Conservation (phyloP, 1,140 invertebrate species). For the Drosophila santomea region DNA sequence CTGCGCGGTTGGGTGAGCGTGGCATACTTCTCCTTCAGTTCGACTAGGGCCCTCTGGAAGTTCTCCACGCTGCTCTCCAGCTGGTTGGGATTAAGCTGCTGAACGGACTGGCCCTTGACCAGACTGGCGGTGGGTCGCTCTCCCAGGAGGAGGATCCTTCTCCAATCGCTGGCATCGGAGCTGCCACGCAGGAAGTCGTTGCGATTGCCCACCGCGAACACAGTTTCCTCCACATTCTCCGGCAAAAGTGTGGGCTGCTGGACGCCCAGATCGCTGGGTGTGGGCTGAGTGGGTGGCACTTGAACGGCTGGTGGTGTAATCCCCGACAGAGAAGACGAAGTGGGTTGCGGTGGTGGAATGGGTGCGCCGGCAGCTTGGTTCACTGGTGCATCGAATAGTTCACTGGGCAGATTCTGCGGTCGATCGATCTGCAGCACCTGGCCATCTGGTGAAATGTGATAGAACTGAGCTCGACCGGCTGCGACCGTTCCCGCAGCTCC, state of each 20-base stretch:
- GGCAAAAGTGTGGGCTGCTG: conserved; percentile 19
- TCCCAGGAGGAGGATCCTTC: conserved; percentile 58
- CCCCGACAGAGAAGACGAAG: conserved; percentile 34
- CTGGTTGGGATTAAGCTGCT: conserved; percentile 32
- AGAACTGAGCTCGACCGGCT: conserved; percentile 55
- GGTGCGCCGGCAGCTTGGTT: not conserved
- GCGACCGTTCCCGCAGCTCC: conserved; percentile 17
- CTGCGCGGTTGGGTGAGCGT: conserved; percentile 49
- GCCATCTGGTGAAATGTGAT: conserved; percentile 64
- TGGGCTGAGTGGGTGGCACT: conserved; percentile 32
- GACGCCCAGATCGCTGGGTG: conserved; percentile 5
- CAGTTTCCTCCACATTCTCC: conserved; percentile 49
- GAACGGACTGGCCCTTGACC: conserved; percentile 5
- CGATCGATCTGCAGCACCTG: conserved; percentile 57
- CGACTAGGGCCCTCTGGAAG: conserved; percentile 62
- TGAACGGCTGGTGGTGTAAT: conserved; percentile 47
- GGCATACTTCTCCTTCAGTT: conserved; percentile 68
- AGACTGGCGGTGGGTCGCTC: conserved; percentile 27
- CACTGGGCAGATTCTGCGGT: conserved; percentile 47
- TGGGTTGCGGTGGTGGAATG: conserved; percentile 36
- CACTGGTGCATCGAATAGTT: conserved; percentile 40
- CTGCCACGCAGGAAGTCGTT: conserved; percentile 49
- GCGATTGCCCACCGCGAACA: conserved; percentile 49
- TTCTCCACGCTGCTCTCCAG: conserved; percentile 67
- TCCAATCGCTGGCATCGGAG: conserved; percentile 61